Evolutionary conservation across 1,140 invertebrate species (phyloP), one percentile per base, ranked within the genome.

Genomic region (Drosophila ananassae): DNA sequence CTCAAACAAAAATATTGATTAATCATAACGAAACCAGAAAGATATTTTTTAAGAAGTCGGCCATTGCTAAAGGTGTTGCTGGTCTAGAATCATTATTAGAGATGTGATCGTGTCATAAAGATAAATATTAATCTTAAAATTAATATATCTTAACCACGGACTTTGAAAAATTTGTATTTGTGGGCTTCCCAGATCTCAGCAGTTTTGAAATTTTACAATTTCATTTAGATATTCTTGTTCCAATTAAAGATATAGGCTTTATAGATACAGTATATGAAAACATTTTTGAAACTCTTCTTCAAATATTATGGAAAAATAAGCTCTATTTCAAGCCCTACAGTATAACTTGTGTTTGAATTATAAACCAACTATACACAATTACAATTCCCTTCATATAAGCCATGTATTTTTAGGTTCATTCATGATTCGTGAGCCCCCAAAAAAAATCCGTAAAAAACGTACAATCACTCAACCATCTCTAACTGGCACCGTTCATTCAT

Each of bases 1-100:
- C 81, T 74, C 83, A 69, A 79, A 89, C 84, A 74, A 55, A 79
- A 79, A 83, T 89, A 89, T 89, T 89, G 83, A 89, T 89, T 89
- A 89, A 89, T 89, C 83, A 89, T 77, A 77, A 77, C 51, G 55
- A 62, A 71, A 76, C 56, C 63, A 69, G 66, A 28, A 52, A 56
- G 34, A 48, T 56, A 68, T 57, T 69, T 68, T 54, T 69, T 39
- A 39, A 69, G 66, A 69, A 69, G 69, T 79, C 71, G 30, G 80
- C 81, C 81, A 85, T 83, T 79, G 75, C 75, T 76, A 37, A 46
- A 48, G 69, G 48, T 52, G 52, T 37, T n/a, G 22, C 25, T 62
- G 44, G 46, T 44, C 34, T 58, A 25, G 13, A 53, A 47, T 46
- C 24, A 13, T 17, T 5, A 21, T 10, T 54, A 47, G 60, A 8